These are phyloP conservation scores for Aphodius granarius DNA, from an alignment of 2,888 invertebrate genomes.

Conservation along the genomic window DNA sequence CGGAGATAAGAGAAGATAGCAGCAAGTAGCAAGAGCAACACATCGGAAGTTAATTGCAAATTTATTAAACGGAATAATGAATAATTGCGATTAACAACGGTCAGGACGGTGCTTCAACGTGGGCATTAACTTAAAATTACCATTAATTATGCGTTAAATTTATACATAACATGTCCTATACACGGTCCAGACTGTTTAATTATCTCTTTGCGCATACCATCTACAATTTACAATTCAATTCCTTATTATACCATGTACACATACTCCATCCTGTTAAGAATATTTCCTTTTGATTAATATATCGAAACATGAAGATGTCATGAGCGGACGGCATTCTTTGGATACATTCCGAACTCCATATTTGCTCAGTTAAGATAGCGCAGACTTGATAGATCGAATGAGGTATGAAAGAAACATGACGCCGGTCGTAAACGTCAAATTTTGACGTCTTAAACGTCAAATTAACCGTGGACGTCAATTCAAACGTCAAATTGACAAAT, in stretches of 20 bases:
- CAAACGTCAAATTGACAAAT: too few species aligned
- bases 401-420: neutral
- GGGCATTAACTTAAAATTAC: neutral
- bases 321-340: neutral
- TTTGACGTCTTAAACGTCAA: neutral
- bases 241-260: neutral
- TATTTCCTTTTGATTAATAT: neutral
- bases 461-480: too few species aligned
- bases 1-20: too few species aligned
- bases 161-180: neutral
- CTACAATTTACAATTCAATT: neutral
- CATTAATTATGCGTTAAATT: neutral
- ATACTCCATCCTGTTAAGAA: neutral
- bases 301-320: neutral
- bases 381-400: neutral
- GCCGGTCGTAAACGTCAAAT: neutral
- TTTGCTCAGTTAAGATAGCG: neutral
- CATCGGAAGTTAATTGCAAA: neutral
- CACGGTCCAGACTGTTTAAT: neutral
- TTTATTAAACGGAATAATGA: neutral
- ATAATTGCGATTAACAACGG: neutral
- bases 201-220: neutral
- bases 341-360: neutral
- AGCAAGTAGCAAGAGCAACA: neutral
- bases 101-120: neutral